Conservation (phyloP, 2,888 invertebrate species). For the Oxycera nigricornis region DNA sequence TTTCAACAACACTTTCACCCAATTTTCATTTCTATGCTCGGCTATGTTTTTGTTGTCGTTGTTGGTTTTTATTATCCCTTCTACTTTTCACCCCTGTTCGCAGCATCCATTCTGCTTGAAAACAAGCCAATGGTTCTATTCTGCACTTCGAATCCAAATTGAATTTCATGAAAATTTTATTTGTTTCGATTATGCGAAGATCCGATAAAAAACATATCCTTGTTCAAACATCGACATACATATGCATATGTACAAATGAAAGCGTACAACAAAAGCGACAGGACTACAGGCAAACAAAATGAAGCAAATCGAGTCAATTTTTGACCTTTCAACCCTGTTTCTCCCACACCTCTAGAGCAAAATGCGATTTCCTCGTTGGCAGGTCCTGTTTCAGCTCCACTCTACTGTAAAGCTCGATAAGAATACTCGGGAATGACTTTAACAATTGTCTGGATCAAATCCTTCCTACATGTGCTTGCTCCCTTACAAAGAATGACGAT, state of each 20-base stretch:
- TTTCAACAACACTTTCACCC: constrained; percentile 33
- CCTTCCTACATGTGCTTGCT: constrained; percentile 14
- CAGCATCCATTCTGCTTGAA: neutral
- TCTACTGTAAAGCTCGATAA: constrained; percentile 28
- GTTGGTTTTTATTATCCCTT: constrained; percentile 33
- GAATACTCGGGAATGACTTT: constrained; percentile 6
- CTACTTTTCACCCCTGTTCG: neutral
- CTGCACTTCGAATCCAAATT: constrained; percentile 12
- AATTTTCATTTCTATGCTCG: constrained; percentile 38
- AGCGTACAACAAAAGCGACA: constrained; percentile 3
- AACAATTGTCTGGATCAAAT: constrained; percentile 29
- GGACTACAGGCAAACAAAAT: neutral
- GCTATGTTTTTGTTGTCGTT: constrained; percentile 5
- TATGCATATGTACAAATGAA: neutral
- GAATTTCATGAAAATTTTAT: constrained; percentile 41
- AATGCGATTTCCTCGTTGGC: neutral
- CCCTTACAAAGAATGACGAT: neutral
- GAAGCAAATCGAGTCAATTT: constrained; percentile 14
- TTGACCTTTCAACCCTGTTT: constrained; percentile 18
- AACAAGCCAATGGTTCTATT: neutral
- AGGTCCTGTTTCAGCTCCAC: neutral
- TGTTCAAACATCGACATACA: neutral
- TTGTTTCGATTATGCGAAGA: constrained; percentile 39
- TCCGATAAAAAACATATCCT: constrained; percentile 11
- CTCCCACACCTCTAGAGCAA: too few relatives aligned